Base-by-base conservation (phyloP, 2,888 invertebrate species). In the Trilocha varians region DNA sequence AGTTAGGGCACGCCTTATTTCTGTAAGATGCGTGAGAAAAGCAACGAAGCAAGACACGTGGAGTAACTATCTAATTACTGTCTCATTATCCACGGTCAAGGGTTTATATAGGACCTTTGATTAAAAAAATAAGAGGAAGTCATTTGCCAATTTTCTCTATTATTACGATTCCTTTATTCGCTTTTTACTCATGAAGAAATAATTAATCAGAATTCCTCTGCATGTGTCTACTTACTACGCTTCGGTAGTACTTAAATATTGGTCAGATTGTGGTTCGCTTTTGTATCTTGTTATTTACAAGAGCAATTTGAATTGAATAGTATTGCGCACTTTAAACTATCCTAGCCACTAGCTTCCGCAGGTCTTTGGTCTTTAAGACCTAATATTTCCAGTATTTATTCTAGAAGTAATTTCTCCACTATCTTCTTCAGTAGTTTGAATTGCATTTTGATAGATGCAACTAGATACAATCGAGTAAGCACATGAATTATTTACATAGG, bases 41-140 rank as follows among this genome's bases (percentile, higher is more conserved):
- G 39, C 66, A 60, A 47, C 68, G 52, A 46, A 65, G 68, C 78
- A 63, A 62, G 67, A 75, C 82, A 55, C 52, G 51, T 58, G 59
- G 55, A 71, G 55, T 55, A 59, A 62, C 66, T 68, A 72, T 78
- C 72, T 82, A 79, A 82, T 83, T 78, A 75, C 74, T 53, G 55
- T 50, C 46, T 55, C 47, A 69, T 62, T 63, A 61, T 64, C 66
- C 52, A 47, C 58, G 69, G 72, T 70, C 73, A 72, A 59, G 74
- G 76, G 72, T 69, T 57, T 58, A 45, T 52, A 51, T 50, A 50
- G 55, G 55, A 9, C 25, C 11, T 25, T 25, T 25, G 5, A 2
- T 9, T 3, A 11, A 9, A 25, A 2, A 11, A 25, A 25, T 9
- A 25, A 2, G 25, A 9, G 11, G 8, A 25, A 25, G 11, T 25